These are phyloP conservation scores for Pseudorhiza aurosa DNA, from an alignment of 30 jellyfish, hydroid and myxozoan species.

Conservation along the genomic window DNA sequence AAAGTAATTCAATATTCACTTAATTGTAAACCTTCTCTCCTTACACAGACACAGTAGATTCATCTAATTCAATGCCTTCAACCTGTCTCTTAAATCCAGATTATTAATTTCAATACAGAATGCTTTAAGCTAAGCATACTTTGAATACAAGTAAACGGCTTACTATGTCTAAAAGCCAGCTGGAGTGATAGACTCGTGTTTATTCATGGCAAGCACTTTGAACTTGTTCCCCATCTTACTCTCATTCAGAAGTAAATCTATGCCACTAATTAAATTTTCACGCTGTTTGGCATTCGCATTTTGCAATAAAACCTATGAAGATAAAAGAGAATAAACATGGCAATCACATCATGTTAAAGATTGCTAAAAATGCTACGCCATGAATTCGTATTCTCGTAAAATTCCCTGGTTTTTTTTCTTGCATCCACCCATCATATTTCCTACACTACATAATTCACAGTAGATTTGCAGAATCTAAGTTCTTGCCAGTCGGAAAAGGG, in stretches of 20 bases:
- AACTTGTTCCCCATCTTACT: conserved; percentile 88
- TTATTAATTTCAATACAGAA: no score
- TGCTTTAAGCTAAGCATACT: no score
- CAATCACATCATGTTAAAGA: no score
- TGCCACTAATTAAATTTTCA: conserved; percentile 56
- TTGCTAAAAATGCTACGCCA: background rate
- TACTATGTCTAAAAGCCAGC: conserved; percentile 32
- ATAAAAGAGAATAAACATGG: background rate
- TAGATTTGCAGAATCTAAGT: no score
- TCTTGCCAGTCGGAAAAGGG: no score
- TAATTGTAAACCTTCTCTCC: no score
- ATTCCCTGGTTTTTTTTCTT: no score
- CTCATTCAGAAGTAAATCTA: conserved; percentile 45
- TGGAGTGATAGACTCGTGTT: conserved; percentile 16
- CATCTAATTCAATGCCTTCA: background rate
- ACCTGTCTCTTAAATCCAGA: no score
- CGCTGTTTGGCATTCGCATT: conserved; percentile 68
- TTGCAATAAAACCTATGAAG: conserved; percentile 55
- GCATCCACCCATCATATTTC: no score
- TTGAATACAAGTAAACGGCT: no score
- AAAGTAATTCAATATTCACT: no score
- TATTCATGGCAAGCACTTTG: conserved; percentile 74
- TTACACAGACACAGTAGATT: background rate
- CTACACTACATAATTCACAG: no score
- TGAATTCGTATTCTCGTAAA: background rate